Percentiles rank a stretch among this genome's conserved stretches.
phyloP scores from a whole-genome alignment of 2,113 vertebrate species.

The Lipophrys pholis region DNA sequence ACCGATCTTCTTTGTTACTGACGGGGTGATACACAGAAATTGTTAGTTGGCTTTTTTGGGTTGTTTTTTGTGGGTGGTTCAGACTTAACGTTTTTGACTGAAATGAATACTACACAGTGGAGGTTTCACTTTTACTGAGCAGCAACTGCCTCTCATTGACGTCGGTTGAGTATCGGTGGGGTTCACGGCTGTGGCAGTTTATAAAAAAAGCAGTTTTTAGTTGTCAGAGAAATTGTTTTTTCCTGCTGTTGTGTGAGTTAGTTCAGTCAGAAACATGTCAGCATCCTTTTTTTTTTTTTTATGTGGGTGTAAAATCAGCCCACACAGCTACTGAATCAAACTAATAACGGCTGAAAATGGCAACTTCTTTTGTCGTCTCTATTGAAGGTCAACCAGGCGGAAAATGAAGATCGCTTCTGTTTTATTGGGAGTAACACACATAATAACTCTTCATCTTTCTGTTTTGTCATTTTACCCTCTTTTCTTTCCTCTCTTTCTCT shows the following conservation, averaged over 20 bases:
- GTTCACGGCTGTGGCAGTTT: not conserved
- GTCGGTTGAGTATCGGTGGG: not conserved
- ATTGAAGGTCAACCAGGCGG: not conserved
- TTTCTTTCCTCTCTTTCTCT: constrained; percentile 23
- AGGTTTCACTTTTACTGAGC: constrained; percentile 32
- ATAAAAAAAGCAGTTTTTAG: constrained; percentile 27
- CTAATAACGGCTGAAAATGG: not conserved
- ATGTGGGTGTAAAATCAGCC: constrained; percentile 9
- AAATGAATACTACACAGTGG: constrained; percentile 8
- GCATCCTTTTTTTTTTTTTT: constrained; percentile 62
- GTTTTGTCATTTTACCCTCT: constrained; percentile 10
- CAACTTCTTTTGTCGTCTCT: not conserved
- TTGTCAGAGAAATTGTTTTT: constrained; percentile 39
- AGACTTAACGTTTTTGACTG: constrained; percentile 15
- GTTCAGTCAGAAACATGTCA: not conserved
- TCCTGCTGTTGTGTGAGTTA: not conserved
- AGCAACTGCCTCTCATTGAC: constrained; percentile 13
- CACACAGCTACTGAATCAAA: not conserved
- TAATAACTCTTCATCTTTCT: constrained; percentile 1
- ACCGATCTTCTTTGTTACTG: not conserved
- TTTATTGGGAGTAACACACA: not conserved
- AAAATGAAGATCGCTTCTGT: not conserved
- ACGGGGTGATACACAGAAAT: constrained; percentile 9
- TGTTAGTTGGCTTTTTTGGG: not conserved
- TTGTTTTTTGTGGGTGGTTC: not conserved